Base-by-base conservation (phyloP, 1,140 invertebrate species). In the Nasonia longicornis region DNA sequence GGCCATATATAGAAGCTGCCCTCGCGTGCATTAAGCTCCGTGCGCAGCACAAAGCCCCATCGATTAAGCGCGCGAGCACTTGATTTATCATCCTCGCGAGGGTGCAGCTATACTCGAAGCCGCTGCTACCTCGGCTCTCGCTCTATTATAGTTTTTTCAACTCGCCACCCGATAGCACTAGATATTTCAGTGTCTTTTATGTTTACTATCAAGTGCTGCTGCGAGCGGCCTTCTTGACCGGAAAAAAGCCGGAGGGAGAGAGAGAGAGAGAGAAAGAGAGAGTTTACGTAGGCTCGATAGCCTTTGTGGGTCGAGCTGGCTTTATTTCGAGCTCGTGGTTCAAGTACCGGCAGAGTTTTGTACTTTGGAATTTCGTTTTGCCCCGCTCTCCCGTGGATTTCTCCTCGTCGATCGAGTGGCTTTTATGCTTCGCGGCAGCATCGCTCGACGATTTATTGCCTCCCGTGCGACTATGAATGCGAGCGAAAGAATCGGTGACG, bases 141-240 rank as follows among this genome's bases (percentile, higher is more conserved):
- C 31, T 35, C 31, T 35, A 35, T 35, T 35, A 35, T 75, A 63
- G 31, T 70, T 63, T 81, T 69, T 76, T 76, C 31, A 38, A 76
- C 45, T 42, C 69, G 29, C n/a, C 26, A 20, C 11, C 64, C 14
- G 64, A 58, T 70, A 75, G 71, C 73, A 63, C 42, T 75, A 64
- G 79, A 80, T 80, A 75, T 69, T 75, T 80, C 64, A 75, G 42
- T 70, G 42, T 75, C 79, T 80, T 80, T 80, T 80, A 69, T 75
- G 58, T n/a, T 42, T 67, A 26, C 11, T 11, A 31, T 67, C 26
- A 26, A 29, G 64, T 29, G 35, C 70, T 38, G 14, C 8, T 12
- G 6, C 29, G 48, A 58, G 11, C 4, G 45, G 48, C 29, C 31
- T 42, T 29, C 16, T 72, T 58, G 16, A 63, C 11, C 69, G 31